These are phyloP conservation scores for Peribatodes rhomboidaria DNA, from an alignment of 2,888 invertebrate genomes.

Conservation along the genomic window DNA sequence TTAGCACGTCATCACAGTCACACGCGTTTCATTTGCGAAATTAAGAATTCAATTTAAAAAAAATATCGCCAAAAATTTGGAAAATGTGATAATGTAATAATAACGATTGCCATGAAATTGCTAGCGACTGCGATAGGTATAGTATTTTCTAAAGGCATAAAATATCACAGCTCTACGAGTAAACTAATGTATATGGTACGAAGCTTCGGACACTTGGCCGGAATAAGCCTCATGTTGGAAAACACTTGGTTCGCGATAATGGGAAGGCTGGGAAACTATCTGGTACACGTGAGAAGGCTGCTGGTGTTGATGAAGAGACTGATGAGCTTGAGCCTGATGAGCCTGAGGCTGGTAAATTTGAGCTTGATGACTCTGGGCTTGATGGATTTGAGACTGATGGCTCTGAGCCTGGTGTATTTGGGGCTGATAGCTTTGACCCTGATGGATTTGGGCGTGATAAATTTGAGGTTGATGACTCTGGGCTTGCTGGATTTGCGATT, in stretches of 20 bases:
- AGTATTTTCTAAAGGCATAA: not conserved
- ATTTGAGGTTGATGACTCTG: conserved; percentile 18
- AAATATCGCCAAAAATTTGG: not conserved
- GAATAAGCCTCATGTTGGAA: conserved; percentile 22
- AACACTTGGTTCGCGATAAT: conserved; percentile 20
- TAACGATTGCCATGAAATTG: not conserved
- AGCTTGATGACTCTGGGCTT: conserved; percentile 14
- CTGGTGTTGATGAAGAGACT: conserved; percentile 10
- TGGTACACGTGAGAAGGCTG: conserved; percentile 23
- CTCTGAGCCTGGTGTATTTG: conserved; percentile 7
- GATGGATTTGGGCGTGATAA: conserved; percentile 11
- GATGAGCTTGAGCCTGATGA: conserved; percentile 12
- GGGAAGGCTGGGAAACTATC: conserved; percentile 11
- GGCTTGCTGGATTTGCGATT: not conserved
- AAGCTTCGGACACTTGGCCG: conserved; percentile 8
- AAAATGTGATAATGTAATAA: not conserved
- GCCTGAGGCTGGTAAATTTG: conserved; percentile 7
- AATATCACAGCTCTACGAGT: not conserved
- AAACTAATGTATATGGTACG: conserved; percentile 26
- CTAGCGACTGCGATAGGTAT: not conserved
- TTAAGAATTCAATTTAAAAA: not conserved
- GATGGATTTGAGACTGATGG: conserved; percentile 18
- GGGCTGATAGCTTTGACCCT: conserved; percentile 17
- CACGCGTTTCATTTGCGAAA: not conserved
- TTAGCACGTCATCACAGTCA: not conserved